Evolutionary conservation across 1,140 invertebrate genomes (phyloP), one percentile per base, ranked within the genome.

Genomic region (Scaptomyza graminum): DNA sequence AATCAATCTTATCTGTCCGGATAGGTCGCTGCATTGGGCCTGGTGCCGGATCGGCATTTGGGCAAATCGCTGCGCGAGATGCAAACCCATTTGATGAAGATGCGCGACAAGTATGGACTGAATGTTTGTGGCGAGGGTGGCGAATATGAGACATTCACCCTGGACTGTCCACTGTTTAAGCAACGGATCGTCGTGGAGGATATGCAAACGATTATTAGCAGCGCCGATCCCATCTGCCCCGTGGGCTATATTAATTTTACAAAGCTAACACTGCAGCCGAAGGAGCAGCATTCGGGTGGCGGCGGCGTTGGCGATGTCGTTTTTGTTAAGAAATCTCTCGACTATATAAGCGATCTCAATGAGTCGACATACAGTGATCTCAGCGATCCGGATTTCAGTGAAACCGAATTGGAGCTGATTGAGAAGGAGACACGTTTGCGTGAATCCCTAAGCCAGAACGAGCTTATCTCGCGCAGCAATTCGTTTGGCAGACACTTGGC

Each of bases 71-170:
- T 99, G 71, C 93, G 94, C 72, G 95, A 98, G 79, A 95, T 99
- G 90, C 95, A 97, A 90, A 94, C 96, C 15, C 96, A 98, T 92
- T 93, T 99, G 77, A 85, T 95, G 60, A 94, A 96, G 92, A 97
- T 99, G 95, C 95, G 96, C 91, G 95, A 96, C 92, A 98, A 98
- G 92, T 99, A 98, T 93, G 97, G 98, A 15, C 93, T 99, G 64
- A 99, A 99, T 94, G 95, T 99, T 47, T 99, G 99, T 93, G 99
- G 99, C 44, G 99, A 99, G 94, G 99, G 99, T 43, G 99, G 99
- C 50, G 99, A 99, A 93, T 99, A 99, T 92, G 99, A 99, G 93
- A 98, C 98, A 31, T 97, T 99, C 91, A 99, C 98, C 11, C 93
- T 99, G 62, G 97, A 99, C 93, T 99, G 98, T 93, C 98, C 98